Evolutionary conservation across 2,888 invertebrate species (phyloP), one percentile per base, ranked within the genome.

Genomic region (Myathropa florea): DNA sequence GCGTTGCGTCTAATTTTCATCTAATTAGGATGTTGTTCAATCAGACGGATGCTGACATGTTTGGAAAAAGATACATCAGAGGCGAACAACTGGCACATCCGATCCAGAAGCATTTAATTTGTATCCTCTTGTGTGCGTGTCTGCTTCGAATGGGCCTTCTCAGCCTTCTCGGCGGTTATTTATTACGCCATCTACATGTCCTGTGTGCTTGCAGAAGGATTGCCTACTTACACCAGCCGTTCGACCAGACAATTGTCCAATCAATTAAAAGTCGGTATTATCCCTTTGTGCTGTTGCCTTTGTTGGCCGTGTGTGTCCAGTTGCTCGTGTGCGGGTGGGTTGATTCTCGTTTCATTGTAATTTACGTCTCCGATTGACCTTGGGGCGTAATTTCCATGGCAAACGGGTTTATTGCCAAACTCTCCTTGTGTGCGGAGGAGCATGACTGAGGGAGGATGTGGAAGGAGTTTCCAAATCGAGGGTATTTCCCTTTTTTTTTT

Each of bases 301-400:
- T n/a, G 24, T 3, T 24, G 59, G 4, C 12, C 7, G 61, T 26
- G 14, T 60, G 23, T 28, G 23, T n/a, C n/a, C 46, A 9, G 14
- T 10, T 12, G 55, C 10, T 3, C 14, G 24, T 30, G 46, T 24
- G 64, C 59, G 14, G 21, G 36, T 4, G 30, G 46, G 72, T 26
- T 46, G 61, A 18, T 30, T 18, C 46, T 18, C 18, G 46, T 53
- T 67, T 18, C 30, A 24, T 30, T 53, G 67, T 67, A 67, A 67
- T 80, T 80, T 60, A 73, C 26, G 59, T 61, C 57, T 53, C 55
- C 21, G 23, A 53, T 61, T 75, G 78, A 71, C 86, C 86, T 75
- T 82, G 75, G 60, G 70, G 60, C 60, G 57, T 65, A 67, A 67
- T 61, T 73, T 46, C 46, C 80, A 67, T 53, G 46, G 53, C 71